Evolutionary conservation across 37 sponge, comb jelly and placozoan genomes (phyloP), one percentile per base, ranked within the genome.

Genomic region (Eunapius fragilis): DNA sequence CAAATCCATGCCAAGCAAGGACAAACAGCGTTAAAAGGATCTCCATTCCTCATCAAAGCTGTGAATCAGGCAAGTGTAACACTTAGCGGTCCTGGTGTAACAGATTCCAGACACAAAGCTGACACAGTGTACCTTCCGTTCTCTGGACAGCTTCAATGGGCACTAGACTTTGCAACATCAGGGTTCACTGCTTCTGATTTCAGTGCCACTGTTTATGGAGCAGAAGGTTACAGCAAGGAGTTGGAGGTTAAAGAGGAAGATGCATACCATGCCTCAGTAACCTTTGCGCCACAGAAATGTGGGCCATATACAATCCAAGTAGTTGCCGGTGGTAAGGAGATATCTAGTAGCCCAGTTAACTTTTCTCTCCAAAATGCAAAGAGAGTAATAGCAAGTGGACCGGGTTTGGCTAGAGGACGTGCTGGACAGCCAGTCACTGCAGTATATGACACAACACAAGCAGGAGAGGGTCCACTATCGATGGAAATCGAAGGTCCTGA

Each of bases 381-480:
- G 28, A 84, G 70, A 31, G 93, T 97, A 25, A 80, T 75, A 58
- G 93, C 91, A 36, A 85, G 75, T 77, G 95, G 93, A 70, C 75
- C 80, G 68, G 95, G 93, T 10, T 69, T 95, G 73, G 83, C 85
- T 13, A 79, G 34, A 31, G 91, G 91, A 25, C 67, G 71, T 24
- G 94, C 81, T 22, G 75, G 84, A 32, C 69, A 86, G 38, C 88
- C 90, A 33, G 84, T 90, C 49, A 34, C 69, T 24, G 95, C 95
- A 37, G 86, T 87, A 0, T 80, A 96, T 0, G 96, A 98, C 76
- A 81, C 93, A 17, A 31, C 89, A 12, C 87, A 96, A 1, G 96
- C 97, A 26, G 98, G 98, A 2, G 91, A 96, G 50, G 98, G 96
- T 19, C 35, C 82, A 23, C 85, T 98, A 3, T 82, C 72, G 0